Base-by-base conservation (phyloP, 2,888 invertebrate genomes). In the Tipula confusa region DNA sequence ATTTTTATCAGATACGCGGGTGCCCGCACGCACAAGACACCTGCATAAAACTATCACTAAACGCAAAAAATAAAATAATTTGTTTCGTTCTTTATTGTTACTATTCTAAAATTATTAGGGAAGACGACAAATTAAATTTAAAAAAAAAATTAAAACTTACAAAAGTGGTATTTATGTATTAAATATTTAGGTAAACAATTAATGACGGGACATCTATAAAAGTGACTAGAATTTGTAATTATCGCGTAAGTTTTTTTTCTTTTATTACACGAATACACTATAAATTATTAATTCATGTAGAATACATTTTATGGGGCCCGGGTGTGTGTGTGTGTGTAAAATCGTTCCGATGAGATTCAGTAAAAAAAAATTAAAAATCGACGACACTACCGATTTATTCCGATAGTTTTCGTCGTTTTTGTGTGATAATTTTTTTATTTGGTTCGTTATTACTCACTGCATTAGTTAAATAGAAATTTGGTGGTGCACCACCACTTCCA, bases 321-420 rank as follows among this genome's bases (percentile, higher is more conserved):
- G n/a, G n/a, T n/a, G n/a, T n/a, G n/a, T n/a, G n/a, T n/a, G n/a
- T n/a, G n/a, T n/a, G n/a, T n/a, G n/a, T n/a, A n/a, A n/a, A n/a
- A n/a, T n/a, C n/a, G n/a, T n/a, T n/a, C 24, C 9, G 64, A 29
- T 80, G 31, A 80, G 80, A 80, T 80, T 80, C 29, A 29, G 29
- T 29, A n/a, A 80, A 80, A 80, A 29, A 18, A 15, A 18, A 29
- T 29, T 80, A 29, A 36, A 43, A 43, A 43, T n/a, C n/a, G n/a
- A n/a, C n/a, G n/a, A n/a, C 4, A 43, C 24, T 29, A 29, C 15
- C 13, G 7, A 29, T 80, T 80, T 80, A 80, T 15, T 80, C 80
- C 9, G 80, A 80, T 31, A 80, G 29, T 80, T 80, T 80, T 80
- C 80, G 29, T 31, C 80, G 80, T 29, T 80, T 80, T 31, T 80